A percentile compares a stretch with the other conserved stretches of the same genome.
These are phyloP conservation scores for Falco naumanni DNA, from an alignment of 2,797 vertebrate species.

Conservation along the genomic window DNA sequence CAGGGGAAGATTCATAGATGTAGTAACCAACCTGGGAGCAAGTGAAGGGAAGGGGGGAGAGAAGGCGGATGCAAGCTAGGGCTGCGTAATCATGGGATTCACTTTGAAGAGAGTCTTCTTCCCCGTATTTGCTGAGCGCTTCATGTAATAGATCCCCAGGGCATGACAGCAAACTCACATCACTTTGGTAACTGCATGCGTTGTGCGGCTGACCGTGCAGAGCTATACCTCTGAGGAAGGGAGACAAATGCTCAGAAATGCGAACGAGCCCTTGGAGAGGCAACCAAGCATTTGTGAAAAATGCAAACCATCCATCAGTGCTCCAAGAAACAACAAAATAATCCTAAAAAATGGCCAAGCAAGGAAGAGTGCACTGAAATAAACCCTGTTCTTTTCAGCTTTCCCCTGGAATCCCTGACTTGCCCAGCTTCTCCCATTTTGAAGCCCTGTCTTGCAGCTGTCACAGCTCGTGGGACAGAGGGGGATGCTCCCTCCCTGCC, in stretches of 20 bases:
- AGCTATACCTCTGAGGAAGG: not conserved
- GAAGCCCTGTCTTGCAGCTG: not conserved
- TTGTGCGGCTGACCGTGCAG: not conserved
- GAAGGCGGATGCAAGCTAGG: not conserved
- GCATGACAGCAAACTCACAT: not conserved
- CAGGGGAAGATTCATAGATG: not conserved
- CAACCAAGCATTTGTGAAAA: not conserved
- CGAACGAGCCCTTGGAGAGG: fast-evolving
- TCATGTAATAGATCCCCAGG: not conserved
- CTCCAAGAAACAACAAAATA: not conserved
- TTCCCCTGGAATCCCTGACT: no score
- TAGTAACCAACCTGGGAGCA: not conserved
- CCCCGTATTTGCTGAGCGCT: not conserved
- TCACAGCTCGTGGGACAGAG: fast-evolving
- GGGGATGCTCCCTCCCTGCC: no score
- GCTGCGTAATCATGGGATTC: not conserved
- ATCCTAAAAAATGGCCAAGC: not conserved
- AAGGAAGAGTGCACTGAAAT: fast-evolving
- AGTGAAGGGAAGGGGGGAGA: not conserved
- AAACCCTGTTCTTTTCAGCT: fast-evolving
- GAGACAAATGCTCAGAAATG: fast-evolving
- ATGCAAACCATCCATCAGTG: fast-evolving
- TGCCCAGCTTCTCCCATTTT: no score
- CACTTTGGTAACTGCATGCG: fast-evolving
- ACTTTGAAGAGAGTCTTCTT: not conserved